Conservation (phyloP, 1,140 invertebrate species). For the Scaptomyza hsui region DNA sequence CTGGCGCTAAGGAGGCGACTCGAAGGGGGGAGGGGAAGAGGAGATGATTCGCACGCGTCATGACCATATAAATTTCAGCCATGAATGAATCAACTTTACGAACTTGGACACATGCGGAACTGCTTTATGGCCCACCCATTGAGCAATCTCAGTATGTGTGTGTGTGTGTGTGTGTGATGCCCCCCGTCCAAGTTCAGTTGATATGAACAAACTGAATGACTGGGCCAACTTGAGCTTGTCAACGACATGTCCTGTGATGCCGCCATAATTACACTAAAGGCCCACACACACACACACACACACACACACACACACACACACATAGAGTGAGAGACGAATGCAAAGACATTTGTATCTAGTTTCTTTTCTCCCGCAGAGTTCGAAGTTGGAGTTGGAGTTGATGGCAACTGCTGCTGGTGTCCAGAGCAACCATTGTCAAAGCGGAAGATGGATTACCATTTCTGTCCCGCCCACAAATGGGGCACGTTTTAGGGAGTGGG, state of each 20-base stretch:
- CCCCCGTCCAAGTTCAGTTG: slow-evolving; percentile 57
- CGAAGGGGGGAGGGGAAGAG: background rate
- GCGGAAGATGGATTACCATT: slow-evolving; percentile 74
- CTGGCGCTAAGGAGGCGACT: background rate
- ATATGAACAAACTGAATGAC: slow-evolving; percentile 52
- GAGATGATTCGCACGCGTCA: slow-evolving; percentile 29
- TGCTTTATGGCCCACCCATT: slow-evolving; percentile 34
- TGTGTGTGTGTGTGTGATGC: slow-evolving; percentile 5
- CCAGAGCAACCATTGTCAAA: slow-evolving; percentile 68
- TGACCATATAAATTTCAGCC: slow-evolving; percentile 70
- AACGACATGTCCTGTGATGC: slow-evolving; percentile 68
- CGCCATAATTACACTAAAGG: slow-evolving; percentile 75
- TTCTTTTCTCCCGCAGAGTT: slow-evolving; percentile 48
- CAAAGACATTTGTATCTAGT: slow-evolving; percentile 77
- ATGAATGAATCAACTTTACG: slow-evolving; percentile 81
- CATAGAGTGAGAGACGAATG: slow-evolving; percentile 7
- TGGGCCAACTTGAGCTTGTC: slow-evolving; percentile 72
- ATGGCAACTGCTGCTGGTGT: slow-evolving; percentile 33
- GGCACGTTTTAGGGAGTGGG: slow-evolving; percentile 14
- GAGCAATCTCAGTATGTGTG: slow-evolving; percentile 4
- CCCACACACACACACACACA: slow-evolving; percentile 13
- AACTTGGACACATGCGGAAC: slow-evolving; percentile 69
- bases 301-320: slow-evolving; percentile 10
- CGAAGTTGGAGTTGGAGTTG: background rate
- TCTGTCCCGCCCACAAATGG: background rate